Conservation (phyloP, 2,113 vertebrate species). For the Henicopernis longicauda region DNA sequence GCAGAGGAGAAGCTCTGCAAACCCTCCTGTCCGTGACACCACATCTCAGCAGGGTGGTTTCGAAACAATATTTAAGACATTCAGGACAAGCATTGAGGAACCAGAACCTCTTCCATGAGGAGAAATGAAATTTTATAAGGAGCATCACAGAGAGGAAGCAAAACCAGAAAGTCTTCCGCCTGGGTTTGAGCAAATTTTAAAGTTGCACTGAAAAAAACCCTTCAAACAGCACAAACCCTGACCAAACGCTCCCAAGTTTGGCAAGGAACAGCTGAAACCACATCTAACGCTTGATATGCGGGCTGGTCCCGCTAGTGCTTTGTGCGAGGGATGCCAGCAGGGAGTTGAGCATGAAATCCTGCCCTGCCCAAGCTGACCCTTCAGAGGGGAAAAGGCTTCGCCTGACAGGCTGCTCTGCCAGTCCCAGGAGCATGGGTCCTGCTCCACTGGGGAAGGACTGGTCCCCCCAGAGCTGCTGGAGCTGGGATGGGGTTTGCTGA, state of each 20-base stretch:
- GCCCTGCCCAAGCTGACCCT: neutral
- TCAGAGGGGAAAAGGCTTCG: fast-evolving
- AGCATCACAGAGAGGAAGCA: neutral
- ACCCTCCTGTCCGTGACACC: fast-evolving
- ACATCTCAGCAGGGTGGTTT: neutral
- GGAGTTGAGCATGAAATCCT: neutral
- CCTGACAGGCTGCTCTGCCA: neutral
- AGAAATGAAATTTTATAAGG: neutral
- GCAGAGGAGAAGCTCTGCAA: neutral
- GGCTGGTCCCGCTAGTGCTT: neutral
- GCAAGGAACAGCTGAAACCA: neutral
- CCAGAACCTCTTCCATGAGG: neutral
- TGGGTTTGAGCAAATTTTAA: neutral
- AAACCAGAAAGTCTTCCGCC: neutral
- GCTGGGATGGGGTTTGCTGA: neutral
- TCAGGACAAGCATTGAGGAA: neutral
- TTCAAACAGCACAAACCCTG: neutral
- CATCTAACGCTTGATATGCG: neutral
- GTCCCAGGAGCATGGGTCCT: neutral
- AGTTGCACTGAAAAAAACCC: neutral
- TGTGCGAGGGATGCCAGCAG: neutral
- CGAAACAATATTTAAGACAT: neutral
- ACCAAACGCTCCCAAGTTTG: neutral
- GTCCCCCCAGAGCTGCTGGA: neutral
- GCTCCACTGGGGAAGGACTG: neutral